Evolutionary conservation across 2,113 vertebrate species (phyloP).

Genomic region (Cettia cetti): DNA sequence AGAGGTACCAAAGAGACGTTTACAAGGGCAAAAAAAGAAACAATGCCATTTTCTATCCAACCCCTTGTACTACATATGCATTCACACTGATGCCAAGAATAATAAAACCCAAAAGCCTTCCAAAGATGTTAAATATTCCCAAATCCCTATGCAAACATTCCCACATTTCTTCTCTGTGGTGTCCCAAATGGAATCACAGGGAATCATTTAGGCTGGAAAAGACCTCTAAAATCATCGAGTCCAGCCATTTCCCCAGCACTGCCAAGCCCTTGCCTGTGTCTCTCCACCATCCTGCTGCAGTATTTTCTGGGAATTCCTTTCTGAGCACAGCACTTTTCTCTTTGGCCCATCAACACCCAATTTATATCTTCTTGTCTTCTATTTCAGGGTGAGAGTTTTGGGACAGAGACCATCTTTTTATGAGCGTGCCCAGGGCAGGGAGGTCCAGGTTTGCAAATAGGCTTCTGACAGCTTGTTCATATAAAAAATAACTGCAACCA

Average conservation of each 20-base stretch:
- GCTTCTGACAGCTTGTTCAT: not conserved
- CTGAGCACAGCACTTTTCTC: not conserved
- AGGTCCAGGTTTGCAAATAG: constrained; percentile 1
- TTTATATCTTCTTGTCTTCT: not conserved
- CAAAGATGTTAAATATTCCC: not conserved
- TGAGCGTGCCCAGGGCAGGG: not conserved
- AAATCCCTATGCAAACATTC: accelerated
- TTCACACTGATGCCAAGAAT: not conserved
- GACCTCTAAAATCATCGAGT: accelerated
- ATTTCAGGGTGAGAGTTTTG: not conserved
- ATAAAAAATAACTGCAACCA: not conserved
- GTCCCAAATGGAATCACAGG: not conserved
- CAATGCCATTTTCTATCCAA: not conserved
- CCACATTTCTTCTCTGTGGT: accelerated
- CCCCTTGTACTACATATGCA: not conserved
- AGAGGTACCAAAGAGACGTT: not conserved
- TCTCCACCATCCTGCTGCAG: not conserved
- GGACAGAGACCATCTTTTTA: constrained; percentile 18
- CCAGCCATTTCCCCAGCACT: not conserved
- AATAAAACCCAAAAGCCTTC: accelerated
- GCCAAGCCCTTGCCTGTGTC: not conserved
- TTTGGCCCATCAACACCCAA: not conserved
- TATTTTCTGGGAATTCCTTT: not conserved
- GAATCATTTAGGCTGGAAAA: not conserved
- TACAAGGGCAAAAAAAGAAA: not conserved